Conservation (phyloP, 2,888 invertebrate genomes). For the Alloscopus bannaensis region DNA sequence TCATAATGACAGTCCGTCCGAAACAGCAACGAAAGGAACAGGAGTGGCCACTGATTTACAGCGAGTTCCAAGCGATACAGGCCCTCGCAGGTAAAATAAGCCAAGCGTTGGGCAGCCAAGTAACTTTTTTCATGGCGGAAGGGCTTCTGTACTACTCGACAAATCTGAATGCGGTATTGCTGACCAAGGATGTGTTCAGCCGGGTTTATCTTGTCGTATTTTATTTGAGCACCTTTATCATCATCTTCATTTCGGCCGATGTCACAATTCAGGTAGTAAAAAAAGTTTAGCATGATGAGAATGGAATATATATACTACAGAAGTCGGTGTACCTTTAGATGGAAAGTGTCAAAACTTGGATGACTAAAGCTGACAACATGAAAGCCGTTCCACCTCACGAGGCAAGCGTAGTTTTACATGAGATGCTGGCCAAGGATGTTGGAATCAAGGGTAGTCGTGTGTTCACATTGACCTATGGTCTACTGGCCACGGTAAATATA, state of each 20-base stretch:
- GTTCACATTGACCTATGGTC: constrained; percentile 14
- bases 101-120: constrained; percentile 3
- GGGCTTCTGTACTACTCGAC: constrained; percentile 6
- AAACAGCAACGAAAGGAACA: background rate
- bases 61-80: background rate
- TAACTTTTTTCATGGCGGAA: constrained; percentile 16
- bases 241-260: constrained; percentile 6
- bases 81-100: background rate
- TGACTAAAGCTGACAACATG: background rate
- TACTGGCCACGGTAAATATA: constrained; percentile 18
- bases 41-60: constrained; percentile 8
- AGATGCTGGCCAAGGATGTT: constrained; percentile 20
- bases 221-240: background rate
- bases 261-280: constrained; percentile 20
- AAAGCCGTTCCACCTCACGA: background rate
- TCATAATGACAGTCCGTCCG: background rate
- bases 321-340: constrained; percentile 2
- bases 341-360: constrained; percentile 16
- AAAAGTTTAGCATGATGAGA: background rate
- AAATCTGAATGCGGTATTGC: background rate
- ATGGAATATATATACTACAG: background rate
- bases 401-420: constrained; percentile 10
- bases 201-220: background rate
- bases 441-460: constrained; percentile 22
- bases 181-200: background rate